Percentiles rank a stretch among this genome's conserved stretches.
phyloP scores from a whole-genome alignment of 2,113 vertebrate species.

The Oncorhynchus nerka region DNA sequence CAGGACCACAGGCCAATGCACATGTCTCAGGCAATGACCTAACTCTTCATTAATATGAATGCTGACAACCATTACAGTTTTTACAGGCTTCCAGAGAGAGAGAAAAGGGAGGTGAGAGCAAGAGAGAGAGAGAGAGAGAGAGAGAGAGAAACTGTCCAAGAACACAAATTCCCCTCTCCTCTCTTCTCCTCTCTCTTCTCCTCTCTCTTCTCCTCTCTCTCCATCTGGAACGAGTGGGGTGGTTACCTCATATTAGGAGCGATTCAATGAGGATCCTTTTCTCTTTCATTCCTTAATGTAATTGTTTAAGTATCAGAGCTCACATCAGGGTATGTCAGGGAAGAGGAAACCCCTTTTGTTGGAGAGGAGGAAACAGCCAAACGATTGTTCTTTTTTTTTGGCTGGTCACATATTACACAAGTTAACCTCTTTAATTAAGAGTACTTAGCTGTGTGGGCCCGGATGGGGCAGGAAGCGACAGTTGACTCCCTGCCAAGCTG shows the following conservation, averaged over 20 bases:
- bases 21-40: conserved; percentile 73
- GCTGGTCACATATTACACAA: conserved; percentile 73
- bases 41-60: conserved; percentile 75
- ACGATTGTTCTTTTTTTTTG: conserved; percentile 58
- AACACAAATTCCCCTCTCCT: conserved; percentile 36
- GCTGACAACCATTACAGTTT: conserved; percentile 67
- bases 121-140: conserved; percentile 16
- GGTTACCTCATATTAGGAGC: conserved; percentile 56
- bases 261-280: conserved; percentile 59
- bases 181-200: conserved; percentile 4
- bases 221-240: conserved; percentile 56
- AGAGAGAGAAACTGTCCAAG: conserved; percentile 36
- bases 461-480: conserved; percentile 76
- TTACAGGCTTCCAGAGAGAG: conserved; percentile 33
- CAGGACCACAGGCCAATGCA: conserved; percentile 66
- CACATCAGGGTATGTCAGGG: conserved; percentile 56
- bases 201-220: conserved; percentile 14
- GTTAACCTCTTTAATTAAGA: conserved; percentile 82
- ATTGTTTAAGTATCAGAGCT: conserved; percentile 65
- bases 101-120: no score
- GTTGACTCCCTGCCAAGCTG: conserved; percentile 72
- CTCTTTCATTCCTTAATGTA: conserved; percentile 55
- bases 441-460: conserved; percentile 72
- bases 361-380: conserved; percentile 60
- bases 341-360: conserved; percentile 55